Conservation (phyloP, 2,797 vertebrate species). For the Rhinophrynus dorsalis region DNA sequence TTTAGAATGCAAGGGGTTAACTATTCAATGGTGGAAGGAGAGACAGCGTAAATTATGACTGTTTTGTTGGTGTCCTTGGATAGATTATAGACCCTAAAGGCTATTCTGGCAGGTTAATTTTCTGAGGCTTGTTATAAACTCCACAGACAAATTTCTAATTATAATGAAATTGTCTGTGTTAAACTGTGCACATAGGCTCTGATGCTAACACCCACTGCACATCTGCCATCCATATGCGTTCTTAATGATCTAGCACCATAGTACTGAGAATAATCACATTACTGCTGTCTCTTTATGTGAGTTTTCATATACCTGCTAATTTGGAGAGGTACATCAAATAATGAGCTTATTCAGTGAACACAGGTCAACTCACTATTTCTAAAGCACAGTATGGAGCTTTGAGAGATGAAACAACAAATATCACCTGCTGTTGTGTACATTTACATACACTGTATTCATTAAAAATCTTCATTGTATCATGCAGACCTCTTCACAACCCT, state of each 20-base stretch:
- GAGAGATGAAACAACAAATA: no score
- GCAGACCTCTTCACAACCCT: no score
- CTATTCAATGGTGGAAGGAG: neutral
- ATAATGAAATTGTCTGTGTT: conserved; percentile 16
- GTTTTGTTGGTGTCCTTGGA: neutral
- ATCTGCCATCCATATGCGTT: conserved; percentile 8
- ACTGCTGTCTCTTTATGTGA: neutral
- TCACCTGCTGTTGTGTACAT: no score
- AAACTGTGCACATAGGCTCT: conserved; percentile 2
- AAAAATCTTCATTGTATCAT: no score
- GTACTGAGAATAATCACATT: neutral
- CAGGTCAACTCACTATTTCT: no score
- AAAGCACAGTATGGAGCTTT: no score
- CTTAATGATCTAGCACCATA: neutral
- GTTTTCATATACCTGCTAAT: neutral
- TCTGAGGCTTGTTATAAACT: conserved; percentile 1
- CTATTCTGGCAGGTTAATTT: neutral
- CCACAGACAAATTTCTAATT: conserved; percentile 13
- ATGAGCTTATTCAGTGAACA: neutral
- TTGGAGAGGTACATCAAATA: no score
- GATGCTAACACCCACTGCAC: conserved; percentile 5
- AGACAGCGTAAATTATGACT: neutral
- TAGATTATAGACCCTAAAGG: neutral
- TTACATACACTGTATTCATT: no score
- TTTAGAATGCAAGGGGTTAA: no score